These are phyloP conservation scores for Drosophila oshimai DNA, from an alignment of 1,140 invertebrate species.

Conservation along the genomic window DNA sequence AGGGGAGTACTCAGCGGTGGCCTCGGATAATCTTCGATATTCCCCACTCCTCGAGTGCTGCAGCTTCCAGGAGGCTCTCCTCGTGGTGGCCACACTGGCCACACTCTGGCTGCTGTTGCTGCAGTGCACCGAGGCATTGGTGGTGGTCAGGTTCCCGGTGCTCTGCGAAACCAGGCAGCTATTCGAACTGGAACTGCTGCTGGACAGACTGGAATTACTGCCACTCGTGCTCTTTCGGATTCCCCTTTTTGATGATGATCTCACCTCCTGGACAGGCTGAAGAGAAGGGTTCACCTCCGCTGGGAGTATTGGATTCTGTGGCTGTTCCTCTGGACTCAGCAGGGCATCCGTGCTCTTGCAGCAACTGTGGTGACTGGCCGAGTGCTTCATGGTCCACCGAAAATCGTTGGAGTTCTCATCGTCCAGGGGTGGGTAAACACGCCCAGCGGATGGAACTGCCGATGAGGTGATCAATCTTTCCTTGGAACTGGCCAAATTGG, in stretches of 20 bases:
- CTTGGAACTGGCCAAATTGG: constrained; percentile 51
- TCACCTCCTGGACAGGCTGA: not conserved
- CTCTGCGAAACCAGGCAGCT: constrained; percentile 59
- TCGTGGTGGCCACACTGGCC: constrained; percentile 46
- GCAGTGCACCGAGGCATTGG: constrained; percentile 56
- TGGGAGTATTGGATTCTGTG: not conserved
- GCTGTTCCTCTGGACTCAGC: constrained; percentile 52
- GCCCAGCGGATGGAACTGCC: not conserved
- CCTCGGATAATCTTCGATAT: constrained; percentile 64
- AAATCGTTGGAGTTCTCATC: constrained; percentile 80
- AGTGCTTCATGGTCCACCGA: constrained; percentile 77
- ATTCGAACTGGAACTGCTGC: constrained; percentile 69
- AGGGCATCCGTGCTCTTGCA: constrained; percentile 78
- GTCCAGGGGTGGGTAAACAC: constrained; percentile 60
- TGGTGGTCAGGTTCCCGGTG: constrained; percentile 58
- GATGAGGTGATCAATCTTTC: constrained; percentile 36
- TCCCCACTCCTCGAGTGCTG: constrained; percentile 68
- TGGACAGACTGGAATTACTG: constrained; percentile 72
- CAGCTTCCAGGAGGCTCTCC: constrained; percentile 70
- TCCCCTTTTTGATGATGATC: constrained; percentile 1
- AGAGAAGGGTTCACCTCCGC: not conserved
- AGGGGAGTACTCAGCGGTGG: constrained; percentile 58
- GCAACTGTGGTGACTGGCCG: constrained; percentile 68
- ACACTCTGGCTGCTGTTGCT: constrained; percentile 49
- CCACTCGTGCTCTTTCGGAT: constrained; percentile 39